Evolutionary conservation across 2,113 vertebrate species (phyloP).

Genomic region (Phaetusa simplex): DNA sequence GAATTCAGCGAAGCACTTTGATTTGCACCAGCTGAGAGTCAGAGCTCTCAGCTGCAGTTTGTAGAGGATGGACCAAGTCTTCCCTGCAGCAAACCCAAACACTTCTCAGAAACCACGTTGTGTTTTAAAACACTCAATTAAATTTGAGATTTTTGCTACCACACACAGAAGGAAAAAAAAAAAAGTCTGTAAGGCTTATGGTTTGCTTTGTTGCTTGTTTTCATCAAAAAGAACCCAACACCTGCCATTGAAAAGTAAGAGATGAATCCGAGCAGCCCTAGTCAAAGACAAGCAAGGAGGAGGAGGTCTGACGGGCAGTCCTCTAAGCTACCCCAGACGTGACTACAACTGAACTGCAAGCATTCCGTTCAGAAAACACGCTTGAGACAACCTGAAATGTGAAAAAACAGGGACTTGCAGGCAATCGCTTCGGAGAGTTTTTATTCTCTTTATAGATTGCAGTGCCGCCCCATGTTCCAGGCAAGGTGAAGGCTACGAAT

Average conservation of each 20-base stretch:
- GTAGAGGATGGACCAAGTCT: not conserved
- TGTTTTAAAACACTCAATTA: not conserved
- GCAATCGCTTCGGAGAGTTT: not conserved
- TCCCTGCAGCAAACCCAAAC: not conserved
- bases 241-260: not conserved
- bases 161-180: not conserved
- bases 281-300: not conserved
- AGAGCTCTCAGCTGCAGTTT: not conserved
- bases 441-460: not conserved
- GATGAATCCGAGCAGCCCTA: not conserved
- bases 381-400: not conserved
- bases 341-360: not conserved
- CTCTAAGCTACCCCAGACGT: not conserved
- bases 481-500: not conserved
- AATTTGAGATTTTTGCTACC: not conserved
- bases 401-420: not conserved
- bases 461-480: accelerated
- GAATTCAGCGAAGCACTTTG: not conserved
- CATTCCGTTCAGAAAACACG: not conserved
- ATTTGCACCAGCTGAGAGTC: not conserved
- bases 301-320: not conserved
- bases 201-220: not conserved
- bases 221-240: not conserved
- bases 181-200: not conserved
- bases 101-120: not conserved